Evolutionary conservation across 2,797 vertebrate genomes (phyloP).

Genomic region (Clangula hyemalis): DNA sequence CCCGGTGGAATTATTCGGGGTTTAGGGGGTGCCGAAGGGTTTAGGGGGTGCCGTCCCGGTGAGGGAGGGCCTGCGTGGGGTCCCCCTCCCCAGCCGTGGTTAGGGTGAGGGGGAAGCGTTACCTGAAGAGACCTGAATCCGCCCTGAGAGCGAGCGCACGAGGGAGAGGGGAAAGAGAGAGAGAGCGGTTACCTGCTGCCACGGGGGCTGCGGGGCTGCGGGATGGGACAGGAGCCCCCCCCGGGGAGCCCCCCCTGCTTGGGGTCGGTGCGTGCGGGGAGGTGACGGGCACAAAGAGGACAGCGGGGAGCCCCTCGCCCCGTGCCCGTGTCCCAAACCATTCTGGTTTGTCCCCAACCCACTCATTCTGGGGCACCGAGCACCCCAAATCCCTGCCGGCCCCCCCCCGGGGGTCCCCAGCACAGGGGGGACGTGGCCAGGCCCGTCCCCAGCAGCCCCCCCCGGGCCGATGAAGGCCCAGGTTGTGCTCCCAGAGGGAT

Average conservation of each 20-base stretch:
- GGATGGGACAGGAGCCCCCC: background rate
- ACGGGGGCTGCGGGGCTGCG: no score
- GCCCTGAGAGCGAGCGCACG: constrained; percentile 91
- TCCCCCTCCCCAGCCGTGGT: background rate
- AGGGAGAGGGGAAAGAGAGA: constrained; percentile 81
- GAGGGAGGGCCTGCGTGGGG: background rate
- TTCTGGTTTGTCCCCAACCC: background rate
- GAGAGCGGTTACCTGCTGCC: constrained; percentile 74
- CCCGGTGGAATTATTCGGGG: background rate
- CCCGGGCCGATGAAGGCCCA: background rate
- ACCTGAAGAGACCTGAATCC: constrained; percentile 99
- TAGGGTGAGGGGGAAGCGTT: constrained; percentile 76
- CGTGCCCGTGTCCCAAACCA: background rate
- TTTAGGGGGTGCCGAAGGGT: no score
- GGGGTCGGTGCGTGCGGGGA: background rate
- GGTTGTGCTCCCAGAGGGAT: background rate
- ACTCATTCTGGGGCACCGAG: background rate
- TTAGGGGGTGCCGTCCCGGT: background rate
- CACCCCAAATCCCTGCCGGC: background rate
- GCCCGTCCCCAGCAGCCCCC: background rate
- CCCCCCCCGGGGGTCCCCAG: background rate
- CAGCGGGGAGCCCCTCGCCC: background rate
- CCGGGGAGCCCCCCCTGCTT: no score
- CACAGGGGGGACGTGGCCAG: no score
- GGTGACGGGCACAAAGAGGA: background rate